Conservation (phyloP, 2,797 vertebrate species). For the Betta splendens region DNA sequence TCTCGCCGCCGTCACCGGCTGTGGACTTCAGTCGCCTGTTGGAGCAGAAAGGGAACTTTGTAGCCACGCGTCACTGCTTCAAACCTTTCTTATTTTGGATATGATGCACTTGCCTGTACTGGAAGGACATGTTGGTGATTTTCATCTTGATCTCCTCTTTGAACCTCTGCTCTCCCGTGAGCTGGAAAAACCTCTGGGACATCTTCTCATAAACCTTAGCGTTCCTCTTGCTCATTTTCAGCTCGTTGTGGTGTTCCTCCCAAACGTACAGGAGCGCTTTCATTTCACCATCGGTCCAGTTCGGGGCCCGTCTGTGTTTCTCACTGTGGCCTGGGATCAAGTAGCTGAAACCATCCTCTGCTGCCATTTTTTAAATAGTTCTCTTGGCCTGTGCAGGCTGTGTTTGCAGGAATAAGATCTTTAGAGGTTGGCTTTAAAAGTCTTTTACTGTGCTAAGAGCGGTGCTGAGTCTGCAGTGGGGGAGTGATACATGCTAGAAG, state of each 20-base stretch:
- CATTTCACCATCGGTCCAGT: constrained; percentile 99
- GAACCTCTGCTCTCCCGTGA: constrained; percentile 95
- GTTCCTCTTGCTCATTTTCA: constrained; percentile 97
- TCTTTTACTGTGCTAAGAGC: constrained; percentile 66
- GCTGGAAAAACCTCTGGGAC: constrained; percentile 96
- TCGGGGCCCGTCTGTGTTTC: constrained; percentile 96
- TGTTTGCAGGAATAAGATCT: constrained; percentile 54
- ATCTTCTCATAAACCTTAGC: constrained; percentile 99
- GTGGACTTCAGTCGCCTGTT: constrained; percentile 93
- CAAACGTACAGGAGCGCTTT: constrained; percentile 96
- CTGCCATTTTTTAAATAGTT: constrained; percentile 84
- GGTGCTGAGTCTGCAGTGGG: constrained; percentile 55
- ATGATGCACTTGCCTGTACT: constrained; percentile 90
- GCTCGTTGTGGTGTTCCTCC: constrained; percentile 96
- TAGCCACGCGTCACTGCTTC: constrained; percentile 24
- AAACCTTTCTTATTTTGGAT: not conserved
- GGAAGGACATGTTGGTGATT: constrained; percentile 99
- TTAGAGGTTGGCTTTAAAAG: constrained; percentile 70
- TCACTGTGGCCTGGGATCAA: constrained; percentile 88
- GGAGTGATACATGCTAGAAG: constrained; percentile 60
- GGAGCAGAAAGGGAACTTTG: constrained; percentile 15
- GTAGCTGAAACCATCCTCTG: constrained; percentile 91
- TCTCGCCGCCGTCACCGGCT: constrained; percentile 82
- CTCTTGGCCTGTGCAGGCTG: constrained; percentile 37
- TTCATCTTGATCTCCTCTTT: constrained; percentile 99